Conservation (phyloP, 2,888 invertebrate species). For the Automeris io region DNA sequence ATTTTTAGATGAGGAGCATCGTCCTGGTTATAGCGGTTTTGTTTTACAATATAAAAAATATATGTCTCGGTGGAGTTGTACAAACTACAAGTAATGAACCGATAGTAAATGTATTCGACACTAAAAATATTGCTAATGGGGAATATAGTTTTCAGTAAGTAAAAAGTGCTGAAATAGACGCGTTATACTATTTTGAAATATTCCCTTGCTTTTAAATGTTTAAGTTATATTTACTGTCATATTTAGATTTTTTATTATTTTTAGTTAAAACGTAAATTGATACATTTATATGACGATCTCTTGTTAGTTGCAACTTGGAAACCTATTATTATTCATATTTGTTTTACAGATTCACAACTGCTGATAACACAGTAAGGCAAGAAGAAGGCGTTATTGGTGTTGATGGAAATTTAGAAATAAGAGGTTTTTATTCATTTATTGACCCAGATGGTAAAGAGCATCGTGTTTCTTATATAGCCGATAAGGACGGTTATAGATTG, state of each 20-base stretch:
- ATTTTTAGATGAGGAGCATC: neutral
- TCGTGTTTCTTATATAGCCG: constrained; percentile 17
- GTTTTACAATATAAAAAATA: neutral
- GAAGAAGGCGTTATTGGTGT: constrained; percentile 15
- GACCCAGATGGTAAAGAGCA: constrained; percentile 16
- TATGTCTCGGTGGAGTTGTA: neutral
- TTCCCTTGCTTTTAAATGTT: too few species aligned
- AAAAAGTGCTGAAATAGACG: neutral
- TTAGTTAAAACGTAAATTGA: too few species aligned
- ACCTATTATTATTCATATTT: too few species aligned
- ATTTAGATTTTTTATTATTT: too few species aligned
- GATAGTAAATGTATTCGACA: neutral
- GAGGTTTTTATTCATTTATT: constrained; percentile 16
- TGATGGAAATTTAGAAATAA: constrained; percentile 14
- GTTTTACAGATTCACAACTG: constrained; percentile 15
- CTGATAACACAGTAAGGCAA: constrained; percentile 13
- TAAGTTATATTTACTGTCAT: too few species aligned
- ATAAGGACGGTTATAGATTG: constrained; percentile 20
- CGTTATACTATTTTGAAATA: too few species aligned
- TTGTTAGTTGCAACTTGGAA: too few species aligned
- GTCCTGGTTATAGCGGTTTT: neutral
- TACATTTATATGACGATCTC: too few species aligned
- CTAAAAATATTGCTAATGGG: constrained; percentile 1
- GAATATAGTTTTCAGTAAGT: constrained; percentile 2
- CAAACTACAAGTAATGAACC: neutral